Conservation (phyloP, 2,888 invertebrate genomes). For the Agrypnus murinus region DNA sequence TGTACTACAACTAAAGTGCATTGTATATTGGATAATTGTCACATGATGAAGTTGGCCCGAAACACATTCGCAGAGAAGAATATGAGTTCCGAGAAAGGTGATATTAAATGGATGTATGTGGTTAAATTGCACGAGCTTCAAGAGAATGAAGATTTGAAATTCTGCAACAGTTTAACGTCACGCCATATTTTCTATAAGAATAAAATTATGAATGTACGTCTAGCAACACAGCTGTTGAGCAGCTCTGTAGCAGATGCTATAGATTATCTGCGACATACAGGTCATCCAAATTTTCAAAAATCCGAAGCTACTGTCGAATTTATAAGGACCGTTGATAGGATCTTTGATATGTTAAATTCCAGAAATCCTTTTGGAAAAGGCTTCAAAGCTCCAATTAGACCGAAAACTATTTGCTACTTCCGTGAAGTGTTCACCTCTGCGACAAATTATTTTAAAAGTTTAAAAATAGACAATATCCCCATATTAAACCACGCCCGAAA, state of each 20-base stretch:
- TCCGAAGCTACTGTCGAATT: conserved; percentile 7
- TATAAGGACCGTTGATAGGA: conserved; percentile 13
- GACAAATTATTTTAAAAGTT: conserved; percentile 34
- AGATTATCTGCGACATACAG: background rate
- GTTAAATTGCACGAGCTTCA: conserved; percentile 10
- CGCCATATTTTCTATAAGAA: conserved; percentile 16
- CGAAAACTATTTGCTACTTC: background rate
- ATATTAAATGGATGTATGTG: conserved; percentile 1
- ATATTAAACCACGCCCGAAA: conserved; percentile 43
- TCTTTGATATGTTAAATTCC: conserved; percentile 26
- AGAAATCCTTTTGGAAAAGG: conserved; percentile 25
- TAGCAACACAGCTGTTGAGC: conserved; percentile 34
- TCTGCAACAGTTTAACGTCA: background rate
- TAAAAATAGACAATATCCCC: conserved; percentile 37
- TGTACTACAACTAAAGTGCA: background rate
- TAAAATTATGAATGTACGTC: conserved; percentile 35
- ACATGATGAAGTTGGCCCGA: conserved; percentile 24
- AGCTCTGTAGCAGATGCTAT: conserved; percentile 18
- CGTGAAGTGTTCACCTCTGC: background rate
- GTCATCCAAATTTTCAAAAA: conserved; percentile 14
- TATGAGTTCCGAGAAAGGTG: background rate
- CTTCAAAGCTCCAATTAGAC: conserved; percentile 29
- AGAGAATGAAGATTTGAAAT: background rate
- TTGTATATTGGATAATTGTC: conserved; percentile 20
- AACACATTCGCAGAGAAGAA: background rate